phyloP scores from a whole-genome alignment of 2,797 vertebrate species.

The Coendou prehensilis region DNA sequence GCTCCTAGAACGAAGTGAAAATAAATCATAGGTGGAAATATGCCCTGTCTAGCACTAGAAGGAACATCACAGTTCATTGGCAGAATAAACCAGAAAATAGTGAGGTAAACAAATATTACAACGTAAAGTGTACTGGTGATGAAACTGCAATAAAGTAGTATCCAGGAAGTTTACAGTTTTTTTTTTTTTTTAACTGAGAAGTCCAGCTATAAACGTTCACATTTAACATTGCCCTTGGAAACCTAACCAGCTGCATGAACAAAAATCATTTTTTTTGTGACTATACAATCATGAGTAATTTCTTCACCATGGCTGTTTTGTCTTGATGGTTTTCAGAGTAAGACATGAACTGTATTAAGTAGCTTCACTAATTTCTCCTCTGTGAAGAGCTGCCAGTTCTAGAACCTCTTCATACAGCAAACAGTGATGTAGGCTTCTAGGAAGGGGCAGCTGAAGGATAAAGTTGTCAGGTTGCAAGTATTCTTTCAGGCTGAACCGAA shows the following conservation, averaged over 20 bases:
- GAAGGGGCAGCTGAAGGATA: conserved; percentile 87
- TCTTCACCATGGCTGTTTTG: not conserved
- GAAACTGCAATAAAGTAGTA: conserved; percentile 48
- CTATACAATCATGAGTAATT: conserved; percentile 56
- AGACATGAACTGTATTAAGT: not conserved
- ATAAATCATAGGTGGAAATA: conserved; percentile 23
- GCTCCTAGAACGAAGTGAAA: not conserved
- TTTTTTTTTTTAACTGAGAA: not conserved
- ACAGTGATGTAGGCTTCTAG: conserved; percentile 88
- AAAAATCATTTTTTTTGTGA: conserved; percentile 42
- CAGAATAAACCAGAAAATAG: conserved; percentile 61
- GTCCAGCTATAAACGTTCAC: conserved; percentile 50
- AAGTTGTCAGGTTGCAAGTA: conserved; percentile 80
- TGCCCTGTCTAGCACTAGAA: conserved; percentile 9
- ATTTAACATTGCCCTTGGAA: not conserved
- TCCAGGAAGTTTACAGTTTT: not conserved
- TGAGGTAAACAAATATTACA: conserved; percentile 40
- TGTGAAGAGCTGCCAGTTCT: conserved; percentile 34
- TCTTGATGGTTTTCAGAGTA: conserved; percentile 63
- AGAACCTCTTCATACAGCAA: conserved; percentile 89
- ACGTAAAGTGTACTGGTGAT: conserved; percentile 41
- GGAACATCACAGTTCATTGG: conserved; percentile 45
- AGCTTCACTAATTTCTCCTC: conserved; percentile 69
- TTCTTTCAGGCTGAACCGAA: conserved; percentile 86
- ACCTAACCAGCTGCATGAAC: conserved; percentile 41